phyloP scores from a whole-genome alignment of 2,888 invertebrate genomes.

The Agriopis leucophaearia region DNA sequence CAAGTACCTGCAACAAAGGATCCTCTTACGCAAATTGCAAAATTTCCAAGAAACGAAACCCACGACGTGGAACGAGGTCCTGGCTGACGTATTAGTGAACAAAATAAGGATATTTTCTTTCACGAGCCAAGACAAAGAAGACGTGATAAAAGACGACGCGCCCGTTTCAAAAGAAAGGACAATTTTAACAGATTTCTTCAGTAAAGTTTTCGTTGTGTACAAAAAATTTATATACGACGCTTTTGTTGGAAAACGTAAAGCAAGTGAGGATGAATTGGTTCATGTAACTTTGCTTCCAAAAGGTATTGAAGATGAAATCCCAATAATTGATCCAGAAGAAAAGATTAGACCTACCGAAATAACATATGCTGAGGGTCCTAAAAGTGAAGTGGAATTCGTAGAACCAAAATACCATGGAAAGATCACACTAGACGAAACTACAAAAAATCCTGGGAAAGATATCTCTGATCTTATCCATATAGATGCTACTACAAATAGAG shows the following conservation, averaged over 20 bases:
- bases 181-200: constrained; percentile 59
- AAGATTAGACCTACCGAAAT: constrained; percentile 38
- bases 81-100: constrained; percentile 73
- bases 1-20: constrained; percentile 54
- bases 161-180: constrained; percentile 37
- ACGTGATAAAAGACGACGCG: constrained; percentile 37
- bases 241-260: constrained; percentile 25
- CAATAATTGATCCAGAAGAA: constrained; percentile 32
- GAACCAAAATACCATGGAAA: constrained; percentile 70
- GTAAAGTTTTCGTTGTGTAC: constrained; percentile 63
- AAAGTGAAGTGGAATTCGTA: constrained; percentile 72
- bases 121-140: constrained; percentile 47
- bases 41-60: constrained; percentile 64
- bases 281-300: constrained; percentile 12
- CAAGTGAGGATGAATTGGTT: constrained; percentile 11
- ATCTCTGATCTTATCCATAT: neutral
- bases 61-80: constrained; percentile 73
- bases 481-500: constrained; percentile 15
- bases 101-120: constrained; percentile 69
- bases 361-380: constrained; percentile 54
- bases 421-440: constrained; percentile 43
- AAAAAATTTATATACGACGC: constrained; percentile 67
- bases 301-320: constrained; percentile 17
- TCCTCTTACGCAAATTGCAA: constrained; percentile 74
- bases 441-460: constrained; percentile 9